Evolutionary conservation across 2,888 invertebrate species (phyloP), one percentile per base, ranked within the genome.

Genomic region (Volucella inflata): DNA sequence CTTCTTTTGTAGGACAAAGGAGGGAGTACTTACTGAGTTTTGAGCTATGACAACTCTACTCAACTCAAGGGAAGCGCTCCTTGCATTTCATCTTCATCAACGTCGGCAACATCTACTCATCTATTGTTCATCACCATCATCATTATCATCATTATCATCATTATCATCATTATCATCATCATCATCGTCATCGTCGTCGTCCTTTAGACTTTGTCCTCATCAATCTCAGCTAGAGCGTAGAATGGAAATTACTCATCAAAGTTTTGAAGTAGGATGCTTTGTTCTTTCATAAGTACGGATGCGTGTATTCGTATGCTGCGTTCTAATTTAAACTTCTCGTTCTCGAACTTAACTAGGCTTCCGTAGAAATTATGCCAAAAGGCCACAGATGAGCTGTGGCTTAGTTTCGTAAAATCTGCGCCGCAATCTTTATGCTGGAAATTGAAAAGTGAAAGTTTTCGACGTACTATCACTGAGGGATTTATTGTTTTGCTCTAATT

Each of bases 61-160:
- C n/a, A n/a, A n/a, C n/a, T n/a, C n/a, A 11, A 30, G 36, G 21
- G 17, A n/a, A 51, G 9, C 3, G 17, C 40, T 51, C 50, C 38
- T 59, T 44, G 42, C 59, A 51, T 62, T 55, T 59, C 76, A 71
- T 76, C 81, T 53, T 76, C 64, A 76, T 81, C 76, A 65, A 51
- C 60, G 76, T 76, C 59, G 59, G 51, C 11, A 59, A 65, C 40
- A 71, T 71, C 48, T 48, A 53, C 44, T 50, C 38, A 11, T 60
- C 14, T 30, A n/a, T 36, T 46, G 57, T 57, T n/a, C 64, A 57
- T 30, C n/a, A 30, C 2, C 30, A 30, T 30, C 30, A 30, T 30
- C 30, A 30, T 30, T 30, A 6, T 30, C 30, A 8, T 44, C 42
- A 10, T 51, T 14, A n/a, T 14, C 36, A 11, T 55, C 36, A n/a